Conservation (phyloP, 2,113 vertebrate genomes). For the Lagopus leucura region DNA sequence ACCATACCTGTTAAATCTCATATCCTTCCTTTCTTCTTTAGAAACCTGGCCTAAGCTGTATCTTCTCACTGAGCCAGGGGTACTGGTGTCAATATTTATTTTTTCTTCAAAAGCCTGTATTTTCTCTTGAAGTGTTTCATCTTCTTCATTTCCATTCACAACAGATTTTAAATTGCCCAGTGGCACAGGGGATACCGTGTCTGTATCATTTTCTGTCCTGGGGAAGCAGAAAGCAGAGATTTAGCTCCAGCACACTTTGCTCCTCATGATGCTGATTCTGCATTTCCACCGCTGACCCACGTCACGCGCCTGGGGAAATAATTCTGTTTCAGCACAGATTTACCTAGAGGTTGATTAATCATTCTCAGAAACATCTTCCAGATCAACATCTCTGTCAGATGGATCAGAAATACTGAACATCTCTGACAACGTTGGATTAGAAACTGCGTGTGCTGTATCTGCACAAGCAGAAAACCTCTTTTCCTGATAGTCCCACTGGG, state of each 20-base stretch:
- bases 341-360: neutral
- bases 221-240: slow-evolving; percentile 15
- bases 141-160: slow-evolving; percentile 51
- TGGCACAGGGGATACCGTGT: slow-evolving; percentile 50
- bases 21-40: slow-evolving; percentile 84
- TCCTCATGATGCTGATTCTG: neutral
- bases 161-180: slow-evolving; percentile 57
- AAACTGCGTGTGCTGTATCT: neutral
- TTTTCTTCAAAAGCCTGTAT: slow-evolving; percentile 86
- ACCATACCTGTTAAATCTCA: slow-evolving; percentile 89
- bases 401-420: neutral
- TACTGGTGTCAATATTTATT: slow-evolving; percentile 71
- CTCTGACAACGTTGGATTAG: neutral
- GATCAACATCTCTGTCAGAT: neutral
- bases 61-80: slow-evolving; percentile 76
- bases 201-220: slow-evolving; percentile 63
- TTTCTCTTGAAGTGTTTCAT: slow-evolving; percentile 84
- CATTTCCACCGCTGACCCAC: neutral
- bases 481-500: accelerated
- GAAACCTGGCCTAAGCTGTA: slow-evolving; percentile 85
- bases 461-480: neutral
- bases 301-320: neutral
- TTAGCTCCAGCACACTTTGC: neutral
- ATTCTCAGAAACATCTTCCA: neutral
- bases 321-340: neutral